Conservation (phyloP, 1,140 invertebrate genomes). For the Aphis gossypii region DNA sequence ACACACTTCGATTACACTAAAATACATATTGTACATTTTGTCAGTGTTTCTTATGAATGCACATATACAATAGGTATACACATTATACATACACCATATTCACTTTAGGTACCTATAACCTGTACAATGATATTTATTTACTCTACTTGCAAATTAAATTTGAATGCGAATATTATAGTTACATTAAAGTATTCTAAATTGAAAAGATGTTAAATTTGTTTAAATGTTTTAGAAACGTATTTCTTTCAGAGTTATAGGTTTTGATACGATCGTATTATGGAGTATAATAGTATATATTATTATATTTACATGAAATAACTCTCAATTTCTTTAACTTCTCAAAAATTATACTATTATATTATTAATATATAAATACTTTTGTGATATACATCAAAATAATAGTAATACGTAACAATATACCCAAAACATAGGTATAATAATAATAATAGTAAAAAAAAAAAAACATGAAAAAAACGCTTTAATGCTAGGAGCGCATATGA, state of each 20-base stretch:
- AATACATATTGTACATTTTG: neutral
- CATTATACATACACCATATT: too few relatives aligned
- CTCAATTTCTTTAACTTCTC: neutral
- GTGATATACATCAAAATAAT: neutral
- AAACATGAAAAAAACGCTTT: slow-evolving; percentile 2
- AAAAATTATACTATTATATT: neutral
- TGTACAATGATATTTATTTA: neutral
- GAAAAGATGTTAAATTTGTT: neutral
- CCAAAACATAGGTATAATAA: neutral
- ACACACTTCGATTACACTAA: neutral
- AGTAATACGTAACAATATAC: neutral
- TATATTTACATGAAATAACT: neutral
- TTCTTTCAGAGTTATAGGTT: neutral
- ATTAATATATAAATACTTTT: neutral
- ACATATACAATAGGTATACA: neutral
- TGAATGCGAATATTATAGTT: neutral
- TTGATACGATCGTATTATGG: neutral
- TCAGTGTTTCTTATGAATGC: neutral
- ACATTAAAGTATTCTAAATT: neutral
- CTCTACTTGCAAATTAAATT: neutral
- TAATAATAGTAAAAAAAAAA: neutral
- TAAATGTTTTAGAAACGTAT: neutral
- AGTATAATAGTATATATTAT: neutral
- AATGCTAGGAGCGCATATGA: slow-evolving; percentile 13
- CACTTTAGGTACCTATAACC: neutral